Percentiles rank a stretch among this genome's conserved stretches.
These are phyloP conservation scores for Diogma glabrata DNA, from an alignment of 2,888 invertebrate species.

Conservation along the genomic window DNA sequence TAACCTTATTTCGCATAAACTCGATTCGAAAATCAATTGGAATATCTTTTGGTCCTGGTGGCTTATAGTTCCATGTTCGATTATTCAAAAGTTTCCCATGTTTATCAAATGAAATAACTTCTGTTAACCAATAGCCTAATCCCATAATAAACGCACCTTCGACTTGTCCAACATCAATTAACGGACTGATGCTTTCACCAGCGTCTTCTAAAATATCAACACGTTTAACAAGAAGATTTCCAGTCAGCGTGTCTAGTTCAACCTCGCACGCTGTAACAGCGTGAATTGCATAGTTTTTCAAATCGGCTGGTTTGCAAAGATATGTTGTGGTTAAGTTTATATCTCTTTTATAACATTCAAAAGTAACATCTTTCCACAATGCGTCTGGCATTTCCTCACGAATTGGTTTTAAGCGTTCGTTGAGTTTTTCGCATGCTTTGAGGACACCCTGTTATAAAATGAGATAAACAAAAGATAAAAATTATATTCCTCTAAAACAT, in stretches of 20 bases:
- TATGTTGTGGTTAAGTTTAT: constrained; percentile 28
- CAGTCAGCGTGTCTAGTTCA: constrained; percentile 59
- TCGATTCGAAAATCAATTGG: constrained; percentile 56
- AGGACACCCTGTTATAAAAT: constrained; percentile 35
- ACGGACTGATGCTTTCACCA: constrained; percentile 53
- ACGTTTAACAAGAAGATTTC: constrained; percentile 44
- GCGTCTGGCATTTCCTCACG: constrained; percentile 28
- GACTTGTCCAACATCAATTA: constrained; percentile 58
- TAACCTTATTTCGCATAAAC: constrained; percentile 52
- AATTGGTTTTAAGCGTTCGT: constrained; percentile 43
- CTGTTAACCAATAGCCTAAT: constrained; percentile 57
- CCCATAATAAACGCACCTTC: constrained; percentile 66
- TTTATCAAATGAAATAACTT: constrained; percentile 27
- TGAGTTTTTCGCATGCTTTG: constrained; percentile 46
- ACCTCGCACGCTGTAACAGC: constrained; percentile 51
- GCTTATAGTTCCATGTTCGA: constrained; percentile 63
- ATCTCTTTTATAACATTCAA: constrained; percentile 21
- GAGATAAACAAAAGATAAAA: constrained; percentile 17
- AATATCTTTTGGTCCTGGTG: constrained; percentile 57
- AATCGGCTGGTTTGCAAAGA: constrained; percentile 25
- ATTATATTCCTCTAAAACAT: too few relatives aligned
- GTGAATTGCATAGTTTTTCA: constrained; percentile 46
- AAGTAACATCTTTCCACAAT: constrained; percentile 28
- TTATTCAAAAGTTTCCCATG: constrained; percentile 53
- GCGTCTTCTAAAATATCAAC: constrained; percentile 56